A percentile compares a stretch with the other conserved stretches of the same genome.
These are phyloP conservation scores for Cheilinus undulatus DNA, from an alignment of 2,113 vertebrate species.

Conservation along the genomic window DNA sequence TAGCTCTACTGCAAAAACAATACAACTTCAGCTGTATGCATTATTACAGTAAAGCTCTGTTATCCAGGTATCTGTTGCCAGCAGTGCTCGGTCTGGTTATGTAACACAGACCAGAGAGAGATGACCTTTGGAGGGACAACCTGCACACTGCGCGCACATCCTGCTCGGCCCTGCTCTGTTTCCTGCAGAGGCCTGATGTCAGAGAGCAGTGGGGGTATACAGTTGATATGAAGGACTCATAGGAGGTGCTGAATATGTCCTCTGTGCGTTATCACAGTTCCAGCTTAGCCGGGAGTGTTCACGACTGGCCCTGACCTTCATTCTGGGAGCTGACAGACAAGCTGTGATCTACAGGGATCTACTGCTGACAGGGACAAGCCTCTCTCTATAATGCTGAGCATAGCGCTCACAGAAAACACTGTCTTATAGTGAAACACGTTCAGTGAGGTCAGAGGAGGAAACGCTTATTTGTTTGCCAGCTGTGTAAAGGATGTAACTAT, in stretches of 20 bases:
- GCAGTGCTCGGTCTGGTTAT: slow-evolving; percentile 55
- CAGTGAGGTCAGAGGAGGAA: slow-evolving; percentile 46
- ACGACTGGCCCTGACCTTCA: slow-evolving; percentile 62
- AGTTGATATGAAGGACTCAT: slow-evolving; percentile 37
- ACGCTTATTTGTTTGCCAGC: slow-evolving; percentile 50
- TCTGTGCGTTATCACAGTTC: slow-evolving; percentile 54
- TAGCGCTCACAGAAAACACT: slow-evolving; percentile 46
- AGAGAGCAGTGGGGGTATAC: slow-evolving; percentile 37
- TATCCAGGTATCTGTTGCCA: slow-evolving; percentile 27
- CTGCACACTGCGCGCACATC: slow-evolving; percentile 63
- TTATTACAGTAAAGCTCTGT: slow-evolving; percentile 9
- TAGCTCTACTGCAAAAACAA: neutral
- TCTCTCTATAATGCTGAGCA: slow-evolving; percentile 49
- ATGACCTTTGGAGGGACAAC: slow-evolving; percentile 63
- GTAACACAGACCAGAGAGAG: slow-evolving; percentile 54
- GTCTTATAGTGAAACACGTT: slow-evolving; percentile 43
- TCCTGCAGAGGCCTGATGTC: slow-evolving; percentile 76
- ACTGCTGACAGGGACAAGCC: slow-evolving; percentile 50
- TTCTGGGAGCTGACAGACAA: slow-evolving; percentile 40
- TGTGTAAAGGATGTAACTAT: slow-evolving; percentile 40
- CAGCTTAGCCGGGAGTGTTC: slow-evolving; percentile 42
- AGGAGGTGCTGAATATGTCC: slow-evolving; percentile 46
- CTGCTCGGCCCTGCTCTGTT: slow-evolving; percentile 72
- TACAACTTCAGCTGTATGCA: neutral
- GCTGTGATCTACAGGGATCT: slow-evolving; percentile 54